Percentiles rank a stretch among this genome's conserved stretches.
phyloP scores from a whole-genome alignment of 2,888 invertebrate genomes.

The Geotrupes spiniger region DNA sequence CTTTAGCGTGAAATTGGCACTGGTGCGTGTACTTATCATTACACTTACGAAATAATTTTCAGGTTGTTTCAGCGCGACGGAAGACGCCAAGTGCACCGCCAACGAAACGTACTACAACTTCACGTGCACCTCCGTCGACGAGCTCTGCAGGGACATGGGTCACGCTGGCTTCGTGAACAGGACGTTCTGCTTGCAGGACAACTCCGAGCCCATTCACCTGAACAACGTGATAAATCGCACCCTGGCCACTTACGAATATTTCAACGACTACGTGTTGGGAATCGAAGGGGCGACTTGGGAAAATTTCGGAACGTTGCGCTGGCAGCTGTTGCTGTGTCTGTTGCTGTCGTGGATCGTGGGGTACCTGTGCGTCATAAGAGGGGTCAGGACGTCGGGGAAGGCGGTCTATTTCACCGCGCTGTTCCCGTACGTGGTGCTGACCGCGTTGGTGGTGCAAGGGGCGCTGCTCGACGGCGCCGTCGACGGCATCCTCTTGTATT shows the following conservation, averaged over 20 bases:
- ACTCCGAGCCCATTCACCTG: constrained; percentile 47
- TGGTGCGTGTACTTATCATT: no score
- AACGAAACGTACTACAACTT: constrained; percentile 56
- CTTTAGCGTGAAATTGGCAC: no score
- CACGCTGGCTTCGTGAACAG: constrained; percentile 49
- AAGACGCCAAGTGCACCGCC: constrained; percentile 55
- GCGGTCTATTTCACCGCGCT: constrained; percentile 71
- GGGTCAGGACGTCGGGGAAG: constrained; percentile 88
- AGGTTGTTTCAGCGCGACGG: constrained; percentile 67
- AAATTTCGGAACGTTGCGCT: constrained; percentile 72
- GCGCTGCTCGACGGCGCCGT: constrained; percentile 61
- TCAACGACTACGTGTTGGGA: constrained; percentile 75
- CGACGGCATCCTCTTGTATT: constrained; percentile 70
- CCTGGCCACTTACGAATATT: constrained; percentile 53
- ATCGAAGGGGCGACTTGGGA: constrained; percentile 69
- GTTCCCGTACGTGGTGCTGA: constrained; percentile 69
- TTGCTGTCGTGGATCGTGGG: constrained; percentile 78
- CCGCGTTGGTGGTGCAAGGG: constrained; percentile 61
- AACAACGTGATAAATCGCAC: constrained; percentile 55
- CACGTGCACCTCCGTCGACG: constrained; percentile 52
- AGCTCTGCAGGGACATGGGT: constrained; percentile 53
- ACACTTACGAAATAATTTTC: constrained; percentile 15
- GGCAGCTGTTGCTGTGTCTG: constrained; percentile 79
- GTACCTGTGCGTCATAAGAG: constrained; percentile 82
- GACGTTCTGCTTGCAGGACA: constrained; percentile 50